phyloP scores from a whole-genome alignment of 2,797 vertebrate species.

The Pitangus sulphuratus region DNA sequence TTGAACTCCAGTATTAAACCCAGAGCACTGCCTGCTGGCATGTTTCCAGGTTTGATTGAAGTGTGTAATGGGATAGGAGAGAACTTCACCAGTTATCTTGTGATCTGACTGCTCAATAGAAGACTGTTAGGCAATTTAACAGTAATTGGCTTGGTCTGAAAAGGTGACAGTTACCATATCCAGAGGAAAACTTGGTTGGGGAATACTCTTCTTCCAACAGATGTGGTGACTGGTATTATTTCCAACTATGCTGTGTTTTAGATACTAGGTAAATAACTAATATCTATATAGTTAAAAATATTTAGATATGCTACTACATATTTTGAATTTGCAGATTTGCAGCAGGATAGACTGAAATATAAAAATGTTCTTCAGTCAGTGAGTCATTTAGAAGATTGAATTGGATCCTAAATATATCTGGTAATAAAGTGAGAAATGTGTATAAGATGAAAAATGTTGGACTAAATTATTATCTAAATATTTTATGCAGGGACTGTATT shows the following conservation, averaged over 20 bases:
- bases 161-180: neutral
- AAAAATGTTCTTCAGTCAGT: neutral
- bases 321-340: neutral
- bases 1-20: neutral
- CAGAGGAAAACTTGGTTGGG: neutral
- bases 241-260: neutral
- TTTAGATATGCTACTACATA: neutral
- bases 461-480: slow-evolving; percentile 2
- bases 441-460: neutral
- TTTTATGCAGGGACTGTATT: slow-evolving; percentile 90
- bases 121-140: neutral
- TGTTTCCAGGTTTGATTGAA: neutral
- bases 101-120: neutral
- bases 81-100: neutral
- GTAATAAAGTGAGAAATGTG: neutral
- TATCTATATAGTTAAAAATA: neutral
- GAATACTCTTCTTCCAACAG: neutral
- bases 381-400: neutral
- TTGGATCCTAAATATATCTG: neutral
- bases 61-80: neutral
- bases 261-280: neutral
- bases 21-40: rapidly evolving
- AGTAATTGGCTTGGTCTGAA: neutral
- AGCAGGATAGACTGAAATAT: neutral
- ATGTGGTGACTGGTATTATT: neutral